Evolutionary conservation across 2,888 invertebrate genomes (phyloP).

Genomic region (Leucophenga maculata): DNA sequence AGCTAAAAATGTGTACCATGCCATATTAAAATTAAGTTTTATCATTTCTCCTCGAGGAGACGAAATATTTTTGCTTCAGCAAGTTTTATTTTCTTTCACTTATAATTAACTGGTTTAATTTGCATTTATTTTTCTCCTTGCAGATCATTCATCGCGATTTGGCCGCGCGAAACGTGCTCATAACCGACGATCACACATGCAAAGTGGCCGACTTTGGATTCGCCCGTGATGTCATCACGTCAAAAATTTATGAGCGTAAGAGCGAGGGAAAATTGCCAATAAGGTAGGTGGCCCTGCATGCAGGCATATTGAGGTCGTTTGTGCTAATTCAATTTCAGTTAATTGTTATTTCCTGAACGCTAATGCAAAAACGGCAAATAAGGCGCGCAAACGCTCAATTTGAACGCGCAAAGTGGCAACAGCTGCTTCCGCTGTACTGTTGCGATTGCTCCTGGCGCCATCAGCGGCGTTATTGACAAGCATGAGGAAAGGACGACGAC

Average conservation of each 20-base stretch:
- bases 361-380: not conserved
- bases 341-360: slow-evolving; percentile 10
- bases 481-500: not conserved
- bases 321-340: not conserved
- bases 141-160: slow-evolving; percentile 92
- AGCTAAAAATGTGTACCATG: too few species aligned
- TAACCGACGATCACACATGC: slow-evolving; percentile 89
- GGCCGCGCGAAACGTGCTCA: slow-evolving; percentile 90
- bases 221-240: slow-evolving; percentile 89
- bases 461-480: not conserved
- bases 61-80: too few species aligned
- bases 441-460: not conserved
- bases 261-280: slow-evolving; percentile 86
- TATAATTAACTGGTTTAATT: not conserved
- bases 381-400: not conserved
- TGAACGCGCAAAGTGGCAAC: not conserved
- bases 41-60: too few species aligned
- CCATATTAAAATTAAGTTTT: too few species aligned
- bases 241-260: slow-evolving; percentile 90
- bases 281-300: slow-evolving; percentile 71
- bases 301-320: slow-evolving; percentile 1
- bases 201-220: slow-evolving; percentile 96
- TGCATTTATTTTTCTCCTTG: slow-evolving; percentile 43
- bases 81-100: too few species aligned
- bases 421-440: not conserved